These are phyloP conservation scores for Ondatra zibethicus DNA, from an alignment of 2,113 vertebrate species.

Conservation along the genomic window DNA sequence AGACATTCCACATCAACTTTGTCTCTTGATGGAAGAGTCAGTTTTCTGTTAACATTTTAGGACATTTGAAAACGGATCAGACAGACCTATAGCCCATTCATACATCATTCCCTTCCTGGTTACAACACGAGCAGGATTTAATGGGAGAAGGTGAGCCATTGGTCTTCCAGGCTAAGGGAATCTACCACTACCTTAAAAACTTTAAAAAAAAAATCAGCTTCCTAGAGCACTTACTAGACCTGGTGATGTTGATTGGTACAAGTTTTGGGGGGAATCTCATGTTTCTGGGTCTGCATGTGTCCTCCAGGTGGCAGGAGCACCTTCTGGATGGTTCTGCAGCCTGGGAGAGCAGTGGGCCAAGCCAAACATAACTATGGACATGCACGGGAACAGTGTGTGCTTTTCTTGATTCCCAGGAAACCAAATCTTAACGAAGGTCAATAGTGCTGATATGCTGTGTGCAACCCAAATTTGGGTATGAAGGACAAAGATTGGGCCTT, in stretches of 20 bases:
- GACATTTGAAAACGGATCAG: not conserved
- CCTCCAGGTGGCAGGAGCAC: slow-evolving; percentile 74
- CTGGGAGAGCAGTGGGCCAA: not conserved
- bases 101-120: not conserved
- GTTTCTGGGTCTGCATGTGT: slow-evolving; percentile 21
- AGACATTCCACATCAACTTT: not conserved
- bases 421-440: slow-evolving; percentile 36
- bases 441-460: not conserved
- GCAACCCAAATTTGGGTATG: not conserved
- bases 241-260: not conserved
- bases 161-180: not conserved
- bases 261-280: not conserved
- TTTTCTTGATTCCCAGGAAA: slow-evolving; percentile 48
- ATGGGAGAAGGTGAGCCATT: not conserved
- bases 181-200: too few species aligned
- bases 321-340: not conserved
- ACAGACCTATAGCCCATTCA: fast-evolving
- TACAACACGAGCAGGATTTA: not conserved
- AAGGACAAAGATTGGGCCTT: slow-evolving; percentile 28
- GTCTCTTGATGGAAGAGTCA: not conserved
- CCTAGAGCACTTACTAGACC: not conserved
- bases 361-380: slow-evolving; percentile 18
- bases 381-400: not conserved
- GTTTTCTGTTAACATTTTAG: not conserved
- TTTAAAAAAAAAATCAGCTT: not conserved